Percentiles rank a stretch among this genome's conserved stretches.
Evolutionary conservation across 2,113 vertebrate genomes (phyloP).

Genomic region (Alethe diademata): DNA sequence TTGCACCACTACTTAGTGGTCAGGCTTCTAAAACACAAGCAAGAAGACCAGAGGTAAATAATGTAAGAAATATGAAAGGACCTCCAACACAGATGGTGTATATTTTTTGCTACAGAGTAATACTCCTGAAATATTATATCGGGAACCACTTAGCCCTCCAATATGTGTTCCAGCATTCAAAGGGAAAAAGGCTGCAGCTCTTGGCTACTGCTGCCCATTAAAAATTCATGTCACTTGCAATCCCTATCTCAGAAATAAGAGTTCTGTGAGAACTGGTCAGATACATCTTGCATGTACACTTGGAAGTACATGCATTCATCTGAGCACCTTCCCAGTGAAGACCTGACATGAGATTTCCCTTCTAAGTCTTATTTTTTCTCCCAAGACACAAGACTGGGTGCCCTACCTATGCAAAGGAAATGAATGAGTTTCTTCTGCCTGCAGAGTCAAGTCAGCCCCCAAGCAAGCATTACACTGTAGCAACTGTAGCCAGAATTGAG

Average conservation of each 20-base stretch:
- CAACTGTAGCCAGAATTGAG: neutral
- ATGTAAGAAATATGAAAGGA: neutral
- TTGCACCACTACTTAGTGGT: neutral
- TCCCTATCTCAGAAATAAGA: neutral
- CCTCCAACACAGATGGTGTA: neutral
- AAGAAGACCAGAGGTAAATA: neutral
- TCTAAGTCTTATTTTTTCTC: neutral
- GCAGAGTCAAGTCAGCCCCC: neutral
- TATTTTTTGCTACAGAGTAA: neutral
- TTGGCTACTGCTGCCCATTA: neutral
- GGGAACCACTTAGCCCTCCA: neutral
- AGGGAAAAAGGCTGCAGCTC: neutral
- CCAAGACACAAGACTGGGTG: neutral
- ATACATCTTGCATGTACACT: neutral
- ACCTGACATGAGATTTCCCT: neutral
- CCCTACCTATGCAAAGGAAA: neutral
- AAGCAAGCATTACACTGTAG: neutral
- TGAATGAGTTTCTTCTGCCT: neutral
- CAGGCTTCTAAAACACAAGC: neutral
- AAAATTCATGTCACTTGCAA: neutral
- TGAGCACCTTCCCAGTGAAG: neutral
- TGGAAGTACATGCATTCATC: neutral
- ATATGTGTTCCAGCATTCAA: neutral
- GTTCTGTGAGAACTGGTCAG: neutral
- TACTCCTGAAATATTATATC: neutral